phyloP scores from a whole-genome alignment of 2,888 invertebrate species.

The Sacculina carcini region DNA sequence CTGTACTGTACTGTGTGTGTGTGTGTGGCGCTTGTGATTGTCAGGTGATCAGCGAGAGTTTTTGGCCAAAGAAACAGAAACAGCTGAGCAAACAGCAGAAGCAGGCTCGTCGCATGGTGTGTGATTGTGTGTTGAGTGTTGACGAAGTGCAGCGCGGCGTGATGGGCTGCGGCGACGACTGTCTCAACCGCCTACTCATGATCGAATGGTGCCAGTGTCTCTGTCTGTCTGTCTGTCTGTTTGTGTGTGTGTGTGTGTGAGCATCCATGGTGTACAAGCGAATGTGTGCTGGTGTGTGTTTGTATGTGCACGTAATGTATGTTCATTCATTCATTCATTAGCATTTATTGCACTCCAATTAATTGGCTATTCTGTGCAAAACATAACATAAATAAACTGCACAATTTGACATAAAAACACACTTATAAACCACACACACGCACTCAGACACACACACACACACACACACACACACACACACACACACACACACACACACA shows the following conservation, averaged over 20 bases:
- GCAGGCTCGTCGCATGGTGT: slow-evolving; percentile 75
- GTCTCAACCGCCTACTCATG: slow-evolving; percentile 85
- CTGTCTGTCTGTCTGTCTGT: neutral
- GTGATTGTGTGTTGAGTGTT: slow-evolving; percentile 73
- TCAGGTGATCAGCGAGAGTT: neutral
- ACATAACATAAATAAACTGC: no score
- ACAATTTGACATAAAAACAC: no score
- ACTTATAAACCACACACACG: no score
- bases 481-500: neutral
- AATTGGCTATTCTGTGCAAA: no score
- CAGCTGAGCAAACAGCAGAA: slow-evolving; percentile 27
- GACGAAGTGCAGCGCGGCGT: slow-evolving; percentile 64
- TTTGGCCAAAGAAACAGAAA: slow-evolving; percentile 5
- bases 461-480: neutral
- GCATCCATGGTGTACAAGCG: neutral
- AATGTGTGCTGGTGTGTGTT: no score
- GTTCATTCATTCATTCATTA: neutral
- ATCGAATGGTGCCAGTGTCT: slow-evolving; percentile 54
- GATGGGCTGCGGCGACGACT: slow-evolving; percentile 77
- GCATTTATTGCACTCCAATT: neutral
- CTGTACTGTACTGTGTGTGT: no score
- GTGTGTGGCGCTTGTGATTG: no score
- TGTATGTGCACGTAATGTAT: neutral
- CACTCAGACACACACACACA: neutral
- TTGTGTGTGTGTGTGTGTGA: neutral